Percentiles rank a stretch among this genome's conserved stretches.
Conservation (phyloP, 2,888 invertebrate species). For the Oasisia sp. region DNA sequence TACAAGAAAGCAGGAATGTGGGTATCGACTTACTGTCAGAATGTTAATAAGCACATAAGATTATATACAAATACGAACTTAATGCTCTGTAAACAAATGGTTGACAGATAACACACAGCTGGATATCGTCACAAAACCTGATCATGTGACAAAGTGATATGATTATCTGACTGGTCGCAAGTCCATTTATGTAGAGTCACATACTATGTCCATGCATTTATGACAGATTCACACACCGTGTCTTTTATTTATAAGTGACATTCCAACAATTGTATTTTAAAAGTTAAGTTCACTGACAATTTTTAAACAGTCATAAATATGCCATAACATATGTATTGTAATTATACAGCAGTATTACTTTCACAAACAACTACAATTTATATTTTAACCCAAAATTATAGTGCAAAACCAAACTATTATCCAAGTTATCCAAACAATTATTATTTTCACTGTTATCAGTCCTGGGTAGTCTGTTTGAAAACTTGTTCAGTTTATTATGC, state of each 20-base stretch:
- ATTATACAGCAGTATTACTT: not conserved
- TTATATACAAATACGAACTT: constrained; percentile 10
- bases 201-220: not conserved
- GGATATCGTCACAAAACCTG: not conserved
- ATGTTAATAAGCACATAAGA: not conserved
- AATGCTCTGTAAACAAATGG: not conserved
- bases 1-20: too few species aligned
- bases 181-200: not conserved
- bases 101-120: not conserved
- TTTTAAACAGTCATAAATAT: too few species aligned
- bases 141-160: not conserved
- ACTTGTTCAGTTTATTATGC: too few species aligned
- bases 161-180: not conserved
- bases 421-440: not conserved
- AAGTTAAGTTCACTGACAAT: too few species aligned
- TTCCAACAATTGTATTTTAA: not conserved
- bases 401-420: not conserved
- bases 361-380: not conserved
- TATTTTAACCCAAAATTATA: too few species aligned
- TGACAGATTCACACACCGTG: not conserved
- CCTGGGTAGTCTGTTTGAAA: too few species aligned
- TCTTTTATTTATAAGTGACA: not conserved
- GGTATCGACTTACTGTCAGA: too few species aligned
- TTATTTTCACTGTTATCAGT: not conserved
- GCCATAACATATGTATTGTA: too few species aligned